Evolutionary conservation across 2,113 vertebrate genomes (phyloP).

Genomic region (Gallinago media): DNA sequence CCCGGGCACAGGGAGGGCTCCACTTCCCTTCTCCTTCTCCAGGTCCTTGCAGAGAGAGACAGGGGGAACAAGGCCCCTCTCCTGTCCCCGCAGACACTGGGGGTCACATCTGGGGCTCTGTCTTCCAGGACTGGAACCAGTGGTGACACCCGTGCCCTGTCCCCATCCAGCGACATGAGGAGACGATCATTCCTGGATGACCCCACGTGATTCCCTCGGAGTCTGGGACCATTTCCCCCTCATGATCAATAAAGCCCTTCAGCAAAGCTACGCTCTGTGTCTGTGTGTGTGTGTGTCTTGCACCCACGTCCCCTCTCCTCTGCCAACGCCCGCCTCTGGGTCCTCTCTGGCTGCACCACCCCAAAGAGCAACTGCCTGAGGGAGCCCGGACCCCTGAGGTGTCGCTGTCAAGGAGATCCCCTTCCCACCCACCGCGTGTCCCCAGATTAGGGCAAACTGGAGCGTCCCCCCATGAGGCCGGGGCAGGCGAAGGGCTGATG

Average conservation of each 20-base stretch:
- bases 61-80: no score
- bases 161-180: neutral
- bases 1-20: no score
- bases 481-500: neutral
- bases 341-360: neutral
- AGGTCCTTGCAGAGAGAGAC: no score
- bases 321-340: neutral
- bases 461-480: neutral
- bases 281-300: neutral
- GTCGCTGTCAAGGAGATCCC: neutral
- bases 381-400: neutral
- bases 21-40: no score
- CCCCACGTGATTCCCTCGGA: neutral
- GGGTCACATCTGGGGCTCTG: no score
- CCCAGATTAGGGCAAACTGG: neutral
- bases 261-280: neutral
- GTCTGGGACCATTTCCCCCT: neutral
- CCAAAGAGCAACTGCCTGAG: neutral
- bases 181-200: neutral
- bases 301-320: neutral
- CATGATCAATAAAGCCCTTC: neutral
- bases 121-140: neutral
- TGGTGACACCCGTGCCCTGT: neutral
- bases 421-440: neutral
- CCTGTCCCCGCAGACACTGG: no score